phyloP scores from a whole-genome alignment of 2,113 vertebrate genomes.

The Sturnira hondurensis region DNA sequence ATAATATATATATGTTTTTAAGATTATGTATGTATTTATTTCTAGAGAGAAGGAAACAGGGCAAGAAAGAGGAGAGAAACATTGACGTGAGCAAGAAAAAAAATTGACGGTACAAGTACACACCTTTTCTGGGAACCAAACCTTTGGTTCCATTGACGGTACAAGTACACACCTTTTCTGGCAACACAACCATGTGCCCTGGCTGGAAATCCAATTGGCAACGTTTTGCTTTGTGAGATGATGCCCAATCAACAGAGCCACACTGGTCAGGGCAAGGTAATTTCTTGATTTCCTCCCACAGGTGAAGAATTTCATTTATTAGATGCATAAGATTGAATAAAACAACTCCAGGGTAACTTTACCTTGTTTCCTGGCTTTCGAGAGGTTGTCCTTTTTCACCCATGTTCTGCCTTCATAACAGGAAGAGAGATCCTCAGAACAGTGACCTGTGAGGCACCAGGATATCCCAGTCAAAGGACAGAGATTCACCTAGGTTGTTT shows the following conservation, averaged over 20 bases:
- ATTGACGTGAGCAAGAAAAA: background rate
- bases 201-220: background rate
- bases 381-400: background rate
- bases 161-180: too few relatives aligned
- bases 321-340: background rate
- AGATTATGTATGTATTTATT: too few relatives aligned
- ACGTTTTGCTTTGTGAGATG: too few relatives aligned
- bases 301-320: background rate
- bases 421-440: background rate
- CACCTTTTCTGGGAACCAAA: too few relatives aligned
- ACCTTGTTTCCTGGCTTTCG: constrained; percentile 4
- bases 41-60: too few relatives aligned
- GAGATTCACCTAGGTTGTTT: background rate
- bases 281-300: background rate
- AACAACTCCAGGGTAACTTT: background rate
- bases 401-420: background rate
- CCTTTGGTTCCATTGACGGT: too few relatives aligned
- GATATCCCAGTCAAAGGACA: background rate
- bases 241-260: background rate
- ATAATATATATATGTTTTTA: too few relatives aligned
- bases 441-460: background rate
- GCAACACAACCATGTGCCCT: too few relatives aligned
- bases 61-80: background rate
- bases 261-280: background rate
- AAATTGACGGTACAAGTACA: too few relatives aligned